A percentile compares a stretch with the other conserved stretches of the same genome.
Conservation (phyloP, 1,140 invertebrate species). For the Lamellibrachia luymesi region DNA sequence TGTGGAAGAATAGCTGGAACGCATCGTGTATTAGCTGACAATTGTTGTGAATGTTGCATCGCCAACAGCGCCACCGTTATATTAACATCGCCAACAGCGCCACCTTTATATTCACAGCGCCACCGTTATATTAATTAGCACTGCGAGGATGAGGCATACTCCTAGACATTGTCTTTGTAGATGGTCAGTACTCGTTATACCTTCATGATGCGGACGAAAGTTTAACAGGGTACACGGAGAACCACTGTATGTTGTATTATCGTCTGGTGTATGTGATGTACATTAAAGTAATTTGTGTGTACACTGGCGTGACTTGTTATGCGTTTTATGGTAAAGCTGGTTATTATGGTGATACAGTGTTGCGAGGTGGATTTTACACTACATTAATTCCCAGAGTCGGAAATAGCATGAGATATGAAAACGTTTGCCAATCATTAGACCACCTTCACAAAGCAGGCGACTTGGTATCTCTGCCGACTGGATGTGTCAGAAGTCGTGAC, state of each 20-base stretch:
- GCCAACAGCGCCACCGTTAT: background rate
- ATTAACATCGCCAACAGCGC: background rate
- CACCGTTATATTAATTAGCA: background rate
- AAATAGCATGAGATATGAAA: too few species aligned
- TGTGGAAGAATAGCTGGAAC: background rate
- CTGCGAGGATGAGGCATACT: background rate
- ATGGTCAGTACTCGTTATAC: background rate
- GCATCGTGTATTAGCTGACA: background rate
- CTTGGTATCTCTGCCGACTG: background rate
- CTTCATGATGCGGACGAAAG: background rate
- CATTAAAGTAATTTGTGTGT: background rate
- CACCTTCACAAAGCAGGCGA: too few species aligned
- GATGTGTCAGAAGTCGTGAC: background rate
- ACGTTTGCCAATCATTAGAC: too few species aligned
- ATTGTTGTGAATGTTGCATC: background rate
- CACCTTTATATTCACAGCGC: background rate
- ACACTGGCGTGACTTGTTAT: background rate
- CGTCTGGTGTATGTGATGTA: background rate
- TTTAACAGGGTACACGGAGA: background rate
- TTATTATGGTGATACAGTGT: background rate
- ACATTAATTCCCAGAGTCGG: background rate
- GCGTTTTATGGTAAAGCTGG: background rate
- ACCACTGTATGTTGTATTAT: background rate
- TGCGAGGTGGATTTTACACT: background rate
- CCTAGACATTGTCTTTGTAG: background rate